Evolutionary conservation across 2,888 invertebrate genomes (phyloP).

Genomic region (Anoncus sp.): DNA sequence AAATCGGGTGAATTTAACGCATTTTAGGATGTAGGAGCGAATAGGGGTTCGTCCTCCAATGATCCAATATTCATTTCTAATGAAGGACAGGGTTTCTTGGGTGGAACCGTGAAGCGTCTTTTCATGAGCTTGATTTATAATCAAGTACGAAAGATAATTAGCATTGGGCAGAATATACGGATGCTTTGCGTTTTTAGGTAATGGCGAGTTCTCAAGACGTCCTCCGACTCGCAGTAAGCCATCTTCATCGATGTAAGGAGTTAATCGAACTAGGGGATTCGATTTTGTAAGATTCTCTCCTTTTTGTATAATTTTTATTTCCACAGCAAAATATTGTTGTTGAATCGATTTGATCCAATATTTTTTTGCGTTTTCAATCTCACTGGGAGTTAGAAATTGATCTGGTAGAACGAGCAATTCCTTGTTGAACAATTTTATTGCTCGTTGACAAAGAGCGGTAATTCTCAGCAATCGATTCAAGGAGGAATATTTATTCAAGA

Average conservation of each 20-base stretch:
- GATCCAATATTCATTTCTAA: constrained; percentile 52
- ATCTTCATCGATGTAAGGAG: constrained; percentile 23
- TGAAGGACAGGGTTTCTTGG: constrained; percentile 34
- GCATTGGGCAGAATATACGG: constrained; percentile 37
- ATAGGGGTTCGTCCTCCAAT: constrained; percentile 26
- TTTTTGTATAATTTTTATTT: constrained; percentile 10
- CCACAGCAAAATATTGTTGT: constrained; percentile 7
- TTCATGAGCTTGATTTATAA: background rate
- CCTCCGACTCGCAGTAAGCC: constrained; percentile 56
- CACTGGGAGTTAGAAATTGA: too few relatives aligned
- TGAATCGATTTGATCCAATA: too few relatives aligned
- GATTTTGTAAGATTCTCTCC: too few relatives aligned
- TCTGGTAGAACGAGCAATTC: too few relatives aligned
- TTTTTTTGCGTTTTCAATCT: too few relatives aligned
- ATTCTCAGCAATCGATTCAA: too few relatives aligned
- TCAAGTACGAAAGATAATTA: constrained; percentile 12
- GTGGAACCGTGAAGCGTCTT: constrained; percentile 49
- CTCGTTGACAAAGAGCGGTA: too few relatives aligned
- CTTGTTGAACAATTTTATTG: too few relatives aligned
- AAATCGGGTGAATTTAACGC: constrained; percentile 55
- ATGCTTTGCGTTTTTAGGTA: constrained; percentile 24
- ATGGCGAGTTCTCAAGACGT: constrained; percentile 25
- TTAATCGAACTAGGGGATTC: constrained; percentile 37
- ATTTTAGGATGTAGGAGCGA: constrained; percentile 19
- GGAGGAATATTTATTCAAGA: too few relatives aligned